Base-by-base conservation (phyloP, 2,888 invertebrate species). In the Apodemia mormo region DNA sequence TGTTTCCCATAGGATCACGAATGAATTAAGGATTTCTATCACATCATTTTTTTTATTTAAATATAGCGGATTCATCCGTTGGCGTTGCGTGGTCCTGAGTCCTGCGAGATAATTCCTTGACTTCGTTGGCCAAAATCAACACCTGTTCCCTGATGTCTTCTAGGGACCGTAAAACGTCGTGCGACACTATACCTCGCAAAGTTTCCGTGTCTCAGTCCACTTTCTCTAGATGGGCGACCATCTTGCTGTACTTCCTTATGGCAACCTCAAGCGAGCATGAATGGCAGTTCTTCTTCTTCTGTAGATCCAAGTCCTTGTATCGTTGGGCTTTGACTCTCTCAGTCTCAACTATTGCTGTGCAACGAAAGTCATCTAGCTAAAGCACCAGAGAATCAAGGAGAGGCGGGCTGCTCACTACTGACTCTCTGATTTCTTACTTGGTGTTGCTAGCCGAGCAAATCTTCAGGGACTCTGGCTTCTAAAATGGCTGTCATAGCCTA, bases 401-500 rank as follows among this genome's bases (percentile, higher is more conserved):
- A 12, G 49, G 10, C 10, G 10, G 9, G 14, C 49, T 12, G 2
- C 14, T 14, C 14, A 49, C 14, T 9, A 49, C 49, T 6, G 1
- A 2, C 14, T 49, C 49, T 49, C 49, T 49, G 2, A 45, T 12
- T 4, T 45, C 45, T 9, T 9, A 7, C 9, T 45, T 45, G 9
- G 9, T 5, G 9, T 45, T 45, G 6, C 45, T 9, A 9, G 45
- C 45, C 5, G 45, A 5, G 45, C 45, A 9, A 9, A 5, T 45
- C 45, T 45, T 9, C 5, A 45, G 45, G 45, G 45, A 5, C 45
- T 7, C 68, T 68, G 6, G 76, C 76, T 0, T 76, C 76, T 43
- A 75, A 78, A 30, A 52, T 78, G 0, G 9, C 76, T 1, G 10
- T 76, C 0, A 68, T n/a, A n/a, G n/a, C n/a, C n/a, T n/a, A n/a